Conservation (phyloP, 2,113 vertebrate species). For the Paraplagusia blochii region DNA sequence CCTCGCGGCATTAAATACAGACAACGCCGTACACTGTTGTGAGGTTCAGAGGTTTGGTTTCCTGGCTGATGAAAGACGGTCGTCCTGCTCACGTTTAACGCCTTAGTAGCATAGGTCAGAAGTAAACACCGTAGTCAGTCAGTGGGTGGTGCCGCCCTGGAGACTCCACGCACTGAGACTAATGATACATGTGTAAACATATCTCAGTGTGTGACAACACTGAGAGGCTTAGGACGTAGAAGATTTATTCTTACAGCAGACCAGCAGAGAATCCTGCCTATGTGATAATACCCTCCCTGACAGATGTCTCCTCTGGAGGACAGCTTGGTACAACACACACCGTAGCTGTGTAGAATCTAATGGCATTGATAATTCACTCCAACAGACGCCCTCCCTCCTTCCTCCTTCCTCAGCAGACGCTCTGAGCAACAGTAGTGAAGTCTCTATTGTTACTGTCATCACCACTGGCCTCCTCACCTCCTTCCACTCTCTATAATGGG, state of each 20-base stretch:
- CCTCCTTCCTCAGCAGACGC: conserved; percentile 8
- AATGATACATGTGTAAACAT: neutral
- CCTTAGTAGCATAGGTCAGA: neutral
- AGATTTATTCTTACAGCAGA: conserved; percentile 4
- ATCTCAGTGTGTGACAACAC: neutral
- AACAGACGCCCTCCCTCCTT: too few species aligned
- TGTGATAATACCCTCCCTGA: conserved; percentile 17
- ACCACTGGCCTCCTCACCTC: conserved; percentile 36
- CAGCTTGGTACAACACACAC: conserved; percentile 1
- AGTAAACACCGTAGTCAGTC: conserved; percentile 24
- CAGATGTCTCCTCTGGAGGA: conserved; percentile 19
- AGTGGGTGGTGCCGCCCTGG: conserved; percentile 20
- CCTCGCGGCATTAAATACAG: conserved; percentile 17
- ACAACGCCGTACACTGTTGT: conserved; percentile 30
- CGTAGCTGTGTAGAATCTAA: conserved; percentile 10
- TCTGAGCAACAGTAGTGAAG: conserved; percentile 39
- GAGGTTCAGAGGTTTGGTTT: conserved; percentile 17
- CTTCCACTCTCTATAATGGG: conserved; percentile 35
- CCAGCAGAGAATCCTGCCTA: conserved; percentile 7
- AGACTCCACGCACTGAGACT: neutral
- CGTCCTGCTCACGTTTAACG: neutral
- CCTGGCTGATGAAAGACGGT: conserved; percentile 24
- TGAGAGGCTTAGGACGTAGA: neutral
- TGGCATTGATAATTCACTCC: conserved; percentile 29
- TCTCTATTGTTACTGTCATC: conserved; percentile 25